A percentile compares a stretch with the other conserved stretches of the same genome.
These are phyloP conservation scores for Eriosoma lanigerum DNA, from an alignment of 1,140 invertebrate genomes.

Conservation along the genomic window DNA sequence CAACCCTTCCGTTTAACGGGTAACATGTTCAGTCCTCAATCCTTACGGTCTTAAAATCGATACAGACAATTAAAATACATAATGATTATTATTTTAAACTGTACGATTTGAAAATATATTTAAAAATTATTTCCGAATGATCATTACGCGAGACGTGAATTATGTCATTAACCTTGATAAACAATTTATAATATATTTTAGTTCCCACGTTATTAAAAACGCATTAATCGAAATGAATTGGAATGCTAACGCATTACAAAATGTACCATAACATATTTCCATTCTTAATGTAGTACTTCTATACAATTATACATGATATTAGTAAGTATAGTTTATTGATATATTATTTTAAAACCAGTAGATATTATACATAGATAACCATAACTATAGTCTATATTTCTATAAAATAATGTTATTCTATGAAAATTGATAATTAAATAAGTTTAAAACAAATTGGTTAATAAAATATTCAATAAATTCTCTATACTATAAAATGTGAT, in stretches of 20 bases:
- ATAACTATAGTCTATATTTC: too few species aligned
- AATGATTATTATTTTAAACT: neutral
- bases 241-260: neutral
- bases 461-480: neutral
- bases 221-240: conserved; percentile 2
- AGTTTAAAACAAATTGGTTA: neutral
- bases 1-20: neutral
- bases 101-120: neutral
- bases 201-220: conserved; percentile 16
- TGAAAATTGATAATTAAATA: neutral
- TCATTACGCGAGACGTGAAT: neutral
- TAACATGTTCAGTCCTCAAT: too few species aligned
- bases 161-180: conserved; percentile 3
- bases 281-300: neutral
- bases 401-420: too few species aligned
- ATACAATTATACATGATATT: neutral
- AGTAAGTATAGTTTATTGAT: neutral
- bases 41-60: too few species aligned
- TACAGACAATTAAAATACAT: too few species aligned
- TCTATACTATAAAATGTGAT: too few species aligned
- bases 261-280: neutral
- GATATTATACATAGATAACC: too few species aligned
- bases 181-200: neutral
- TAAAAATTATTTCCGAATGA: neutral
- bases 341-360: neutral